phyloP scores from a whole-genome alignment of 2,888 invertebrate genomes.

The Rotaria macrura region DNA sequence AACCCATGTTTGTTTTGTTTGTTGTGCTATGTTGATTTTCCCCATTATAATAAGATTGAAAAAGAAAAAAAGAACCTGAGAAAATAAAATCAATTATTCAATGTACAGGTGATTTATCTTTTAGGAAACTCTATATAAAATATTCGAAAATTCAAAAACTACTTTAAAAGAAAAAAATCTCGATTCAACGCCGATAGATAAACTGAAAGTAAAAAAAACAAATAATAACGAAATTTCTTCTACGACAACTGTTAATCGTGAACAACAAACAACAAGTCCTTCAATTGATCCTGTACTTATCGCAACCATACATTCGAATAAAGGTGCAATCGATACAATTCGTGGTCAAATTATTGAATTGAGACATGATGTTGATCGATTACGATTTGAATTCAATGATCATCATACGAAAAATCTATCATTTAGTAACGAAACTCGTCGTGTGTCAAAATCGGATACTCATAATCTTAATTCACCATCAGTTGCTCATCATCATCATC shows the following conservation, averaged over 20 bases:
- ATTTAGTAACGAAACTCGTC: neutral
- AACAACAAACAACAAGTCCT: neutral
- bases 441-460: neutral
- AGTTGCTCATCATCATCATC: neutral
- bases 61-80: no score
- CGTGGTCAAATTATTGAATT: neutral
- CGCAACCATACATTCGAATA: neutral
- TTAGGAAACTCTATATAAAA: neutral
- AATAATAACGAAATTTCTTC: neutral
- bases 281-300: neutral
- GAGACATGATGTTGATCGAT: neutral
- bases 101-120: no score
- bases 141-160: neutral
- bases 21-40: neutral
- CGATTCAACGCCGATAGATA: neutral
- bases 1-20: neutral
- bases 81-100: no score
- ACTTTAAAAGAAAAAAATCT: neutral
- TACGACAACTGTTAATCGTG: neutral
- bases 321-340: neutral
- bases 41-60: no score
- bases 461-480: neutral
- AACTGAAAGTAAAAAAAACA: neutral
- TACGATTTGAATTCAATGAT: neutral
- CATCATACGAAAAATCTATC: neutral